Percentiles rank a stretch among this genome's conserved stretches.
Evolutionary conservation across 1,140 invertebrate species (phyloP).

Genomic region (Zaprionus ghesquierei): DNA sequence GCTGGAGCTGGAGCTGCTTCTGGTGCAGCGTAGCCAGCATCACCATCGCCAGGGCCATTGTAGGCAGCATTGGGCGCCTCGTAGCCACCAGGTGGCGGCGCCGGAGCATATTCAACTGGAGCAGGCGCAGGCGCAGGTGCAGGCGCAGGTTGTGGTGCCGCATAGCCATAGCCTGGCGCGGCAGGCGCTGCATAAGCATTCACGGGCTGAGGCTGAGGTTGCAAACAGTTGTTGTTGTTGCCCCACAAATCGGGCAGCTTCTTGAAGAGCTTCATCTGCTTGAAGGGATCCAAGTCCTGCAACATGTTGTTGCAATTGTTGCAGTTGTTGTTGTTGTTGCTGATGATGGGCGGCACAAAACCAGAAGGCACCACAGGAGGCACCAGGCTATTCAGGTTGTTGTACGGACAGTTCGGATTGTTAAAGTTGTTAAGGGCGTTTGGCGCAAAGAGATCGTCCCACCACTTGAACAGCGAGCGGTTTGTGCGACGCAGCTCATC

Average conservation of each 20-base stretch:
- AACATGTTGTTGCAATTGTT: slow-evolving; percentile 51
- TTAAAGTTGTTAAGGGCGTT: slow-evolving; percentile 43
- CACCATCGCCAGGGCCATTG: slow-evolving; percentile 59
- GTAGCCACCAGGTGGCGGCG: slow-evolving; percentile 17
- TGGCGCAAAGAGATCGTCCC: slow-evolving; percentile 58
- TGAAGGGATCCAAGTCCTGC: slow-evolving; percentile 58
- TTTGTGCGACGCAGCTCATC: slow-evolving; percentile 65
- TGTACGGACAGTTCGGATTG: slow-evolving; percentile 11
- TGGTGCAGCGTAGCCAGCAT: slow-evolving; percentile 53
- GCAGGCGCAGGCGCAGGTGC: not conserved
- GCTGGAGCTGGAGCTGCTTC: not conserved
- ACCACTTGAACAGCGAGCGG: slow-evolving; percentile 68
- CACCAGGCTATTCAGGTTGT: too few relatives aligned
- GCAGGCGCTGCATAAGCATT: too few relatives aligned
- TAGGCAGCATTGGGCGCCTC: slow-evolving; percentile 46
- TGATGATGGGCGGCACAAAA: not conserved
- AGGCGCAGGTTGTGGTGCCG: slow-evolving; percentile 6
- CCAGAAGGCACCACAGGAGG: too few relatives aligned
- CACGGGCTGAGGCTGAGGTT: not conserved
- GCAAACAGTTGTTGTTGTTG: slow-evolving; percentile 36
- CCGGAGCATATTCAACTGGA: slow-evolving; percentile 16
- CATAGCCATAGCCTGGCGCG: slow-evolving; percentile 27
- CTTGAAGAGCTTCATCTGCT: slow-evolving; percentile 63
- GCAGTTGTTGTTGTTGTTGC: slow-evolving; percentile 29
- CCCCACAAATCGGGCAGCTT: slow-evolving; percentile 63